phyloP scores from a whole-genome alignment of 2,888 invertebrate genomes.

The Ashinkailepas kermadecensis region DNA sequence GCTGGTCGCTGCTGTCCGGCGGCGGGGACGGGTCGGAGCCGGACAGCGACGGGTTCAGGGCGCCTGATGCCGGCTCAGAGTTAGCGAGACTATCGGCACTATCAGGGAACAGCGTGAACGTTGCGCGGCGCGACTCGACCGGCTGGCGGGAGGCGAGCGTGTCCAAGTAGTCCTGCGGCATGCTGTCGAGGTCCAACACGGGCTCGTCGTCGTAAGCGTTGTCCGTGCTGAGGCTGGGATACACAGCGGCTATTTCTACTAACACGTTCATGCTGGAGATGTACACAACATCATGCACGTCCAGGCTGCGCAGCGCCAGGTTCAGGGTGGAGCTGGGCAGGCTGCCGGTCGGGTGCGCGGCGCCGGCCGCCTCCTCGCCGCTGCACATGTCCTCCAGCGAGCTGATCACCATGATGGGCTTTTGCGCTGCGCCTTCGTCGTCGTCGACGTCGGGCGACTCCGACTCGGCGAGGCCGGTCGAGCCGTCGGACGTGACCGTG shows the following conservation, averaged over 20 bases:
- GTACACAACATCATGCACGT: conserved; percentile 25
- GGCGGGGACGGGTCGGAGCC: too few species aligned
- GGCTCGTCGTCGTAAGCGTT: conserved; percentile 5
- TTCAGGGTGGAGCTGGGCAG: neutral
- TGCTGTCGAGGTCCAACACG: neutral
- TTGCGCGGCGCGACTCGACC: neutral
- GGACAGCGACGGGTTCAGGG: too few species aligned
- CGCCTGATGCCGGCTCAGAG: neutral
- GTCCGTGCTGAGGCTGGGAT: conserved; percentile 1
- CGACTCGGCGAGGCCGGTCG: neutral
- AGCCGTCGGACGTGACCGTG: neutral
- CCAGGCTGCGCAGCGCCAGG: neutral
- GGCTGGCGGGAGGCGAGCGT: neutral
- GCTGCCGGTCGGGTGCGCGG: neutral
- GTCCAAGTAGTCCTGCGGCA: neutral
- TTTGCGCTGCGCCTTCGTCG: too few species aligned
- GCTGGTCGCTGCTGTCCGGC: too few species aligned
- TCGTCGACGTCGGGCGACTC: neutral
- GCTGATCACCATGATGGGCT: conserved; percentile 5
- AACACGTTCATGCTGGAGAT: conserved; percentile 31
- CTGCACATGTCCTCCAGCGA: neutral
- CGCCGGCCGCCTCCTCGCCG: neutral
- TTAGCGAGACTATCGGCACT: neutral
- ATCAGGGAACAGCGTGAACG: neutral
- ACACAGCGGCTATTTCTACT: conserved; percentile 26